phyloP scores from a whole-genome alignment of 2,797 vertebrate genomes.

The Argya squamiceps region DNA sequence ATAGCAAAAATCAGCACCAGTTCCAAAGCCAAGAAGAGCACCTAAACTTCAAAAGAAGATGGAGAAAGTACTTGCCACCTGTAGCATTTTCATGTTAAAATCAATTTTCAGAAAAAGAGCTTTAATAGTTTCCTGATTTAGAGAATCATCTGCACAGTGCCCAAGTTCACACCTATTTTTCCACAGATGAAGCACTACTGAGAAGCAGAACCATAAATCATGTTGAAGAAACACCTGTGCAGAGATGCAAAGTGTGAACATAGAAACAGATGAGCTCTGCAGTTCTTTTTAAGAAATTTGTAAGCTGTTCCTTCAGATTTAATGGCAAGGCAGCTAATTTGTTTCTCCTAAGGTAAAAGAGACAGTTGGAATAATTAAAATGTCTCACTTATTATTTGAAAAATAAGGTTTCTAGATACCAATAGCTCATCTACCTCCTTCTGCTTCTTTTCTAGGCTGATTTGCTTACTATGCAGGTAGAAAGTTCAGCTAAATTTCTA shows the following conservation, averaged over 20 bases:
- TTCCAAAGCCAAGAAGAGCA: not conserved
- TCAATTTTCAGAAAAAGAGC: conserved; percentile 3
- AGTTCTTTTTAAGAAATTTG: conserved; percentile 26
- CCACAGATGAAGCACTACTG: not conserved
- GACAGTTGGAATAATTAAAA: conserved; percentile 37
- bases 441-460: not conserved
- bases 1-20: not conserved
- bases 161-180: conserved; percentile 18
- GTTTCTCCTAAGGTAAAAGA: conserved; percentile 38
- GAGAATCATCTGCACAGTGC: conserved; percentile 12
- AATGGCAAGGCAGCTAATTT: not conserved
- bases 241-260: conserved; percentile 27
- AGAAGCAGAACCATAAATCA: conserved; percentile 52
- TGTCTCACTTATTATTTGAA: not conserved
- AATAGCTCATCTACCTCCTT: not conserved
- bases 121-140: conserved; percentile 26
- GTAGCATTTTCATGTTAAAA: conserved; percentile 27
- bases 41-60: not conserved
- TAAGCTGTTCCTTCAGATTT: not conserved
- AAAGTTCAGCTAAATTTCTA: not conserved
- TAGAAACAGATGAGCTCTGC: conserved; percentile 30
- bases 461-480: not conserved
- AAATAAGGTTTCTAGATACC: not conserved
- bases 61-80: not conserved
- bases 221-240: not conserved